Conservation (phyloP, 2,797 vertebrate genomes). For the Coilia nasus region DNA sequence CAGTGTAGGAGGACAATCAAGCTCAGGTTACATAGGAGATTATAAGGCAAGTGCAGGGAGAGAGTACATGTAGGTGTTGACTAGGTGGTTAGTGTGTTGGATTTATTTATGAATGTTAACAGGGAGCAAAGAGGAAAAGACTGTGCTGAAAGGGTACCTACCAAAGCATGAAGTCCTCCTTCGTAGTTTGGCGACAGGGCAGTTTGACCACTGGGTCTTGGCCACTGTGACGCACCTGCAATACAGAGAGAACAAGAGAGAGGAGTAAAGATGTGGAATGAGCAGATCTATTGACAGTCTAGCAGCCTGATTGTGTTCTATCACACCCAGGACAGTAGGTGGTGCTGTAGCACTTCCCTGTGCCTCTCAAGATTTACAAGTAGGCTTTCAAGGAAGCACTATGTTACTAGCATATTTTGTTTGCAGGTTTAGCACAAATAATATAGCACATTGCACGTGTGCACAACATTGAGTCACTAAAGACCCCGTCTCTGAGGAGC, state of each 20-base stretch:
- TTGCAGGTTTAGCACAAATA: background rate
- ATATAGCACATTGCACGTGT: background rate
- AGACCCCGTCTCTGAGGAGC: background rate
- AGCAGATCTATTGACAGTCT: background rate
- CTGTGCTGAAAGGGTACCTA: conserved; percentile 63
- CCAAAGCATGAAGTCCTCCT: conserved; percentile 89
- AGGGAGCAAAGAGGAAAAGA: background rate
- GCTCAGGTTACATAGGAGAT: too few relatives aligned
- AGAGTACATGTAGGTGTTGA: too few relatives aligned
- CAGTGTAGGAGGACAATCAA: too few relatives aligned
- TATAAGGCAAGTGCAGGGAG: too few relatives aligned
- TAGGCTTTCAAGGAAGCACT: background rate
- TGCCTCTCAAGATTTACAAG: background rate
- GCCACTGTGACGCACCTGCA: conserved; percentile 92
- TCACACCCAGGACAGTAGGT: conserved; percentile 64
- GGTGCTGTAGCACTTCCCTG: conserved; percentile 60
- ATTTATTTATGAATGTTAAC: background rate
- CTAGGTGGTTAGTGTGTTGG: too few relatives aligned
- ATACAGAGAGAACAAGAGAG: conserved; percentile 39
- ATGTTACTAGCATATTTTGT: background rate
- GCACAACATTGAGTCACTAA: background rate
- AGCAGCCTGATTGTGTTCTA: conserved; percentile 26
- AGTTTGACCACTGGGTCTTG: conserved; percentile 82
- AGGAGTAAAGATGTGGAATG: conserved; percentile 27
- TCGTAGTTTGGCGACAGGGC: conserved; percentile 91